Evolutionary conservation across 2,113 vertebrate genomes (phyloP).

Genomic region (Neopipo cinnamomea): DNA sequence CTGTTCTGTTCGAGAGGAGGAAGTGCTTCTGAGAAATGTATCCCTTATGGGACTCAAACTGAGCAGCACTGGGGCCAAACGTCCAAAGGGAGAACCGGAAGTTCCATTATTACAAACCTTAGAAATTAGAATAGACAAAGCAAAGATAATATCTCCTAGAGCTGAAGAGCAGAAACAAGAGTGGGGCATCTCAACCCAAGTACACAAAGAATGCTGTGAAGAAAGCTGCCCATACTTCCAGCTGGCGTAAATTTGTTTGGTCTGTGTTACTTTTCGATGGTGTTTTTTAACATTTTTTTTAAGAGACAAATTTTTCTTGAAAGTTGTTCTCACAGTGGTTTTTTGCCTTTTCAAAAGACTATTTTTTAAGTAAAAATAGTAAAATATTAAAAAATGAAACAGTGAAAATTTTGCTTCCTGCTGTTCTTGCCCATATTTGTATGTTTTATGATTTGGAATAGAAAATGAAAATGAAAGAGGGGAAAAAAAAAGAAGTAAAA

Average conservation of each 20-base stretch:
- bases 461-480: not conserved
- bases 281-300: not conserved
- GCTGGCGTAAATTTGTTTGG: not conserved
- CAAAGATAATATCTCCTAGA: not conserved
- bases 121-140: not conserved
- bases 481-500: not conserved
- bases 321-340: not conserved
- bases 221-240: not conserved
- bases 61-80: not conserved
- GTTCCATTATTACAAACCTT: not conserved
- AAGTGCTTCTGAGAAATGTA: slow-evolving; percentile 11
- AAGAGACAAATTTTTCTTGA: not conserved
- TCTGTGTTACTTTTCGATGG: not conserved
- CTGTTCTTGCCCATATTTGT: not conserved
- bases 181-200: not conserved
- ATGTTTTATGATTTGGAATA: not conserved
- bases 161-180: not conserved
- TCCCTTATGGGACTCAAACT: not conserved
- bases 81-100: not conserved
- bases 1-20: not conserved
- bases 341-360: not conserved
- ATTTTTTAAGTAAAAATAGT: not conserved
- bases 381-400: not conserved
- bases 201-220: not conserved
- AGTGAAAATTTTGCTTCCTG: not conserved